Base-by-base conservation (phyloP, 2,888 invertebrate species). In the Apomyelois bistriatella region DNA sequence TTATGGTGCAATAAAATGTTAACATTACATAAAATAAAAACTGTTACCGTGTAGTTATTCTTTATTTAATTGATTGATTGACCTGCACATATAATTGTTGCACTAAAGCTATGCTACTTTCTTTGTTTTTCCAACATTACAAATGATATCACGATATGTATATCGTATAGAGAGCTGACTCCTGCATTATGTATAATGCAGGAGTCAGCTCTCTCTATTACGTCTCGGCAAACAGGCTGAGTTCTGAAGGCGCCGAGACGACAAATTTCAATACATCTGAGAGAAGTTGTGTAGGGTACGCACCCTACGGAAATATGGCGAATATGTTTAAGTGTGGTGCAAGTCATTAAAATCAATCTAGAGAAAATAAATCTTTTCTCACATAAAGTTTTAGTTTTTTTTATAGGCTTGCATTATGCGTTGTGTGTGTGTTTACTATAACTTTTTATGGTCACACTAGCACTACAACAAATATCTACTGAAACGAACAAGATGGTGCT, bases 231-330 rank as follows among this genome's bases (percentile, higher is more conserved):
- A 65, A 72, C 67, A 59, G 60, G 65, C 69, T 66, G 55, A 64
- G 68, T 62, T 60, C 56, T 60, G 65, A 66, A 70, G 67, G 63
- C 69, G 65, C 52, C 66, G 66, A 64, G 68, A 72, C 73, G 82
- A 86, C 85, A 86, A 86, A 85, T 85, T 85, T 86, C 83, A 82
- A 84, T 85, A 81, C 79, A 78, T 76, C 68, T 64, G 66, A 69
- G 66, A 68, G 61, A 58, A 64, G 60, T 64, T 63, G 62, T 61
- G 62, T 62, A 68, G 77, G 79, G 77, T 64, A 66, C 65, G 68
- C 72, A 58, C 76, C 76, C 74, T 72, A 65, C 65, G 68, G 71
- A 76, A 74, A 81, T 76, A 80, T 75, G 71, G 75, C 68, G 72
- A 65, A 72, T 70, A 68, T 61, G 35, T 56, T 62, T 55, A 48